Base-by-base conservation (phyloP, 2,797 vertebrate species). In the Syngnathus acus region DNA sequence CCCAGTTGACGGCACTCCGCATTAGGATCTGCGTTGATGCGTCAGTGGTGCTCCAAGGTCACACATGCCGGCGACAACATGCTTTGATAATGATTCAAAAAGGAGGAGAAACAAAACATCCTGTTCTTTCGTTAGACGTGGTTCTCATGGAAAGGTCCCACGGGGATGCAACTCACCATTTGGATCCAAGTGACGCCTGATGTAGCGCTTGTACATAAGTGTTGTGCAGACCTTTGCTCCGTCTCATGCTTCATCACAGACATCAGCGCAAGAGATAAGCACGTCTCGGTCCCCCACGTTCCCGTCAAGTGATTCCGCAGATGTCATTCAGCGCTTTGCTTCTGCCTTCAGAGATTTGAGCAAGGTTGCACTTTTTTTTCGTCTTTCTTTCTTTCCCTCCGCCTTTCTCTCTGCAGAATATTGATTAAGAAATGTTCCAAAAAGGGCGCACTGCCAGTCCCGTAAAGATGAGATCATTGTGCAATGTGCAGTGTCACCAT, bases 401-500 rank as follows among this genome's bases (percentile, higher is more conserved):
- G 75, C 75, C 70, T 68, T 77, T 68, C 75, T 72, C 76, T 75
- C 80, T 70, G 80, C 77, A 82, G 78, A 82, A 79, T 83, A 87
- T 83, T 91, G 87, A 91, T 90, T 88, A 89, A 88, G 85, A 83
- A 69, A 86, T 84, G 84, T 84, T 87, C 82, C 85, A 86, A 48
- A 87, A 80, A 84, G 86, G 50, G 64, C 88, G 76, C 79, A 47
- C 84, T 87, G 89, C 89, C 90, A 90, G 81, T 79, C 73, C 83
- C 85, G 84, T 87, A 84, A 80, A 76, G 86, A 91, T 91, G 90
- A 91, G 84, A 86, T 91, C 91, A 92, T 89, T 85, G 82, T 82
- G 85, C 85, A 82, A 75, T 83, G 86, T 89, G 85, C 85, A 82
- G 76, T 83, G 86, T 89, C 81, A 89, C 86, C 86, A 86, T 57